Conservation (phyloP, 2,113 vertebrate species). For the Sebastes schlegelii region DNA sequence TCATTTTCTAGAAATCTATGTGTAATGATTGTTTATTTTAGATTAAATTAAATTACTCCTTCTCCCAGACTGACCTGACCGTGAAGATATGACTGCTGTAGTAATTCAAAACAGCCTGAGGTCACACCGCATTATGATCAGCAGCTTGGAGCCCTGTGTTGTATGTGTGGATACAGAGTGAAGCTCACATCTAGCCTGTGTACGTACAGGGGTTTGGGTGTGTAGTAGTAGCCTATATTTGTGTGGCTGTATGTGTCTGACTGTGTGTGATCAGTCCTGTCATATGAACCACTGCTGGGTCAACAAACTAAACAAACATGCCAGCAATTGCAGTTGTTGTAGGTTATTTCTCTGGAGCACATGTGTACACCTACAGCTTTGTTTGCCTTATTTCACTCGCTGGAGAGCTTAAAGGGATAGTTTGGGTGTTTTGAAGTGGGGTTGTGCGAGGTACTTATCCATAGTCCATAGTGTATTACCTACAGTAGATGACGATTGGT, state of each 20-base stretch:
- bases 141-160: not conserved
- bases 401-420: too few species aligned
- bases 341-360: too few species aligned
- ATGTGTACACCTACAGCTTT: too few species aligned
- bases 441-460: too few species aligned
- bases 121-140: constrained; percentile 4
- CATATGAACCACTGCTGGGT: not conserved
- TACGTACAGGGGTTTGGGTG: not conserved
- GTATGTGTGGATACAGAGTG: not conserved
- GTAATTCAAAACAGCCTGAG: constrained; percentile 22
- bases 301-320: constrained; percentile 11
- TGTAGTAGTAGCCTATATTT: not conserved
- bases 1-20: constrained; percentile 9
- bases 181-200: constrained; percentile 4
- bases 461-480: too few species aligned
- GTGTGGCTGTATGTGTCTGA: not conserved
- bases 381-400: too few species aligned
- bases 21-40: constrained; percentile 28
- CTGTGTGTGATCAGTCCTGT: not conserved
- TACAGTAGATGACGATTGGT: too few species aligned
- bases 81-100: constrained; percentile 15
- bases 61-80: constrained; percentile 8
- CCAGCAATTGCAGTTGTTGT: too few species aligned
- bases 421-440: too few species aligned
- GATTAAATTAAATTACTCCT: constrained; percentile 9